Percentiles rank a stretch among this genome's conserved stretches.
Evolutionary conservation across 2,888 invertebrate genomes (phyloP).

Genomic region (Anodontia alba): DNA sequence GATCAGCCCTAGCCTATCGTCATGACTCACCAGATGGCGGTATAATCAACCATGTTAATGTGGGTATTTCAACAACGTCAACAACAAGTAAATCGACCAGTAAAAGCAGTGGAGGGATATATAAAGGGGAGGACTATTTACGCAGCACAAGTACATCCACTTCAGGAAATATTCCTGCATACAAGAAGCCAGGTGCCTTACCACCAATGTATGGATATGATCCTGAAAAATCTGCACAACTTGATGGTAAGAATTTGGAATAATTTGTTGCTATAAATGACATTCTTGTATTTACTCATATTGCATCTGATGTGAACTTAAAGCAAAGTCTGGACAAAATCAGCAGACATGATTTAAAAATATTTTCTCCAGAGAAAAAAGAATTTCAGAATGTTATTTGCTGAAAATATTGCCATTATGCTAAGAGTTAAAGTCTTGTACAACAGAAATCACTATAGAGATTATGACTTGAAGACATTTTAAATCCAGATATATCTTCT

Average conservation of each 20-base stretch:
- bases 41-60: constrained; percentile 84
- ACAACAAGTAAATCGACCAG: constrained; percentile 97
- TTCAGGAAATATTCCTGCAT: constrained; percentile 75
- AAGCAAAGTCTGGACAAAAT: too few species aligned
- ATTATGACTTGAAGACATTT: too few species aligned
- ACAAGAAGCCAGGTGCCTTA: constrained; percentile 63
- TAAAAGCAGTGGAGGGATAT: constrained; percentile 94
- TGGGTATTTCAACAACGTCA: constrained; percentile 97
- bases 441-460: too few species aligned
- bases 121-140: constrained; percentile 87
- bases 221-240: constrained; percentile 51
- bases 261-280: too few species aligned
- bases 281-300: too few species aligned
- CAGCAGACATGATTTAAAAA: too few species aligned
- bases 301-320: too few species aligned
- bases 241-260: constrained; percentile 36
- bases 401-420: too few species aligned
- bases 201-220: constrained; percentile 78
- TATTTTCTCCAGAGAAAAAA: too few species aligned
- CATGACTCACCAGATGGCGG: constrained; percentile 85
- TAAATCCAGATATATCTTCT: too few species aligned
- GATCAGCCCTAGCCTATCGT: constrained; percentile 93
- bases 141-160: constrained; percentile 83
- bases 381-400: too few species aligned
- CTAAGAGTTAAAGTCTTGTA: too few species aligned